Conservation (phyloP, 2,113 vertebrate species). For the Pollimyrus isidori region DNA sequence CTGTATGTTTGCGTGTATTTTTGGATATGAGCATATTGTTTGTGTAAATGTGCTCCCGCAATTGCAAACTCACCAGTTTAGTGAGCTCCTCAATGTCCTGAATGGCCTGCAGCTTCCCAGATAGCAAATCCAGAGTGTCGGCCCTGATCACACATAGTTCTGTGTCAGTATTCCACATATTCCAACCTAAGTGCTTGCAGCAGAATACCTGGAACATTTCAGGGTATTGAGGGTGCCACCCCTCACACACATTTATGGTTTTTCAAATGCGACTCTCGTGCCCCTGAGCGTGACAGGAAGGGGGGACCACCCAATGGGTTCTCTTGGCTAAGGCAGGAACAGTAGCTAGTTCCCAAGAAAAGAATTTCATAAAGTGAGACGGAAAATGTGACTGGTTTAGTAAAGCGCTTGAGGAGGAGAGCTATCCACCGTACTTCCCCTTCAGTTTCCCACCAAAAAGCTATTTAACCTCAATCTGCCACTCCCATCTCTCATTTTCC, state of each 20-base stretch:
- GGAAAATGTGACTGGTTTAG: conserved; percentile 37
- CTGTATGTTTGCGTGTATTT: not conserved
- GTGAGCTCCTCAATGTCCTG: conserved; percentile 80
- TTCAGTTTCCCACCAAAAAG: conserved; percentile 14
- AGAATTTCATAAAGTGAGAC: conserved; percentile 3
- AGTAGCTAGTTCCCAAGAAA: conserved; percentile 23
- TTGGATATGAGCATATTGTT: not conserved
- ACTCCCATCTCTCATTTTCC: conserved; percentile 18
- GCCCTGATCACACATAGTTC: conserved; percentile 48
- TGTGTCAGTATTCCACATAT: not conserved
- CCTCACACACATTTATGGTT: not conserved
- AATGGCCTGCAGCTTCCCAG: conserved; percentile 69
- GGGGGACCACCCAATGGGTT: not conserved
- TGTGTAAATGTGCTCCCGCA: too few relatives aligned
- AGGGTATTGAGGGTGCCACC: conserved; percentile 40
- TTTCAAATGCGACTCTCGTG: not conserved
- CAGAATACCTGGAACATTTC: not conserved
- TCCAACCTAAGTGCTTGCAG: not conserved
- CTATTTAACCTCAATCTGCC: conserved; percentile 9
- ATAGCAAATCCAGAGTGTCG: conserved; percentile 66
- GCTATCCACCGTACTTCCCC: not conserved
- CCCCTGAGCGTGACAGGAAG: conserved; percentile 1
- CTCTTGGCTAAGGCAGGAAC: conserved; percentile 24
- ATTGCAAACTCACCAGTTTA: conserved; percentile 62
- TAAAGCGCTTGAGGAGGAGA: conserved; percentile 21